Base-by-base conservation (phyloP, 2,888 invertebrate genomes). In the Peribatodes rhomboidaria region DNA sequence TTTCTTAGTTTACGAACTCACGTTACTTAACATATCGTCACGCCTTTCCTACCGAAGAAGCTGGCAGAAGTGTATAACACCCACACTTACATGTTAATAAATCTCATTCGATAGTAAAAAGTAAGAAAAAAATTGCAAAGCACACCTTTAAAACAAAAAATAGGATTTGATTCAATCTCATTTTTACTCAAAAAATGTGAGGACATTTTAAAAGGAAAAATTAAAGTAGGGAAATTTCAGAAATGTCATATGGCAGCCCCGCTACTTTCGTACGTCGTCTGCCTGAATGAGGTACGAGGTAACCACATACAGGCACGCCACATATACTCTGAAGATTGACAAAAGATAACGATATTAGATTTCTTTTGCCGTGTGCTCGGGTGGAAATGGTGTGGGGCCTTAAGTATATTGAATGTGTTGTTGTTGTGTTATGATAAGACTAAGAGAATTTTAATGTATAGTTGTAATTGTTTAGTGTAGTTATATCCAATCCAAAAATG, bases 281-380 rank as follows among this genome's bases (percentile, higher is more conserved):
- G 35, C 11, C 20, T 20, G 42, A 50, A 61, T 42, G 42, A 61
- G 42, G 13, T 37, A 52, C 52, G 35, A 18, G 33, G 35, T 18
- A 37, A 39, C 39, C 42, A 20, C 18, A 42, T 18, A 42, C 14
- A 37, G 20, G 37, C 52, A 4, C 35, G 52, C 20, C 14, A 53
- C 53, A 39, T 53, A 22, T 53, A 41, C 53, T 53, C 22, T 22
- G 22, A 14, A 53, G 53, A 53, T 53, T 53, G 53, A 53, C 53
- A 53, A 53, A 53, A 53, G 53, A 53, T 53, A 53, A 53, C 53
- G 39, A 22, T 53, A 53, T 53, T 53, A 41, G 22, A 53, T 53
- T 53, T 10, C 14, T 22, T 9, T 27, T 9, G 27, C 27, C 49
- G 47, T 27, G 0, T 35, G 9, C n/a, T 46, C 52, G 18, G 53